A percentile compares a stretch with the other conserved stretches of the same genome.
Evolutionary conservation across 2,113 vertebrate genomes (phyloP).

Genomic region (Nothocercus nigrocapillus): DNA sequence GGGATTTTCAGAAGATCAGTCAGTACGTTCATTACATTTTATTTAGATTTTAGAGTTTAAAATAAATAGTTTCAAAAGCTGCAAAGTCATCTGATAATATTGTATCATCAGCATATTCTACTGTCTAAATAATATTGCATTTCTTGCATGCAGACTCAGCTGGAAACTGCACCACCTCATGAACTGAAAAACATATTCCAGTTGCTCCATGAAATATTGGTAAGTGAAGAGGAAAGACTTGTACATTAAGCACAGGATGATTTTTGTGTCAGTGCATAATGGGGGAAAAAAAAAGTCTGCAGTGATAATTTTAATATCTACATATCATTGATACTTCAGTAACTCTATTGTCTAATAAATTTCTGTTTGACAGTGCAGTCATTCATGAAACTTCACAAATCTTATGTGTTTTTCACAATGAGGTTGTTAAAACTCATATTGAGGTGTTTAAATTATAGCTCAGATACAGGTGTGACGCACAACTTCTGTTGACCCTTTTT

Average conservation of each 20-base stretch:
- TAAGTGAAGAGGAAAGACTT: constrained; percentile 71
- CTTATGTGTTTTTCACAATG: not conserved
- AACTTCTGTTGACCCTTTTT: not conserved
- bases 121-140: not conserved
- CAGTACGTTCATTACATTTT: not conserved
- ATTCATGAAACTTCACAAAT: not conserved
- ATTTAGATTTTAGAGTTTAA: not conserved
- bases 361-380: not conserved
- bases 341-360: not conserved
- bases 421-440: not conserved
- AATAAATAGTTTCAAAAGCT: not conserved
- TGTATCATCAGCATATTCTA: not conserved
- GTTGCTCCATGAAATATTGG: constrained; percentile 94
- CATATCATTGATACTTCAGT: rapidly evolving
- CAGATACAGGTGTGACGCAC: not conserved
- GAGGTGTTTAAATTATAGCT: not conserved
- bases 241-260: no score
- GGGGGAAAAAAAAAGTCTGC: not conserved
- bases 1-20: not conserved
- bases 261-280: rapidly evolving
- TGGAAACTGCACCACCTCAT: constrained; percentile 95
- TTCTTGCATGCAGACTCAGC: constrained; percentile 83
- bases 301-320: not conserved
- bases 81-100: not conserved
- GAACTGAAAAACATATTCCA: constrained; percentile 97